These are phyloP conservation scores for Taurulus bubalis DNA, from an alignment of 2,113 vertebrate species.

Conservation along the genomic window DNA sequence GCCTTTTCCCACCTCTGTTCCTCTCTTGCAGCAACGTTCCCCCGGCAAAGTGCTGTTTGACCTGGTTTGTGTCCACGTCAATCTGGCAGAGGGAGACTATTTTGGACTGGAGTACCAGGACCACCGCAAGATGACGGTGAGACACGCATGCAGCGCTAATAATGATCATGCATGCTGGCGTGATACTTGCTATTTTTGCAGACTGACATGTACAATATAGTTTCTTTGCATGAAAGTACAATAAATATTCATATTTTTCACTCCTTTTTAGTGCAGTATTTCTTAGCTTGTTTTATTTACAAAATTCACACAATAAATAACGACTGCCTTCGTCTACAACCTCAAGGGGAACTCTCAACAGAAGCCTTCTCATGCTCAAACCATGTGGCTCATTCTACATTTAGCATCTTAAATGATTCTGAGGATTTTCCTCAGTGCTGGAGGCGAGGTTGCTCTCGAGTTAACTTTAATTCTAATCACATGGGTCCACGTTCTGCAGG, in stretches of 20 bases:
- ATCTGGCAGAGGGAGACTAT: constrained; percentile 94
- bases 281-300: neutral
- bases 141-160: constrained; percentile 12
- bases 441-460: neutral
- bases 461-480: constrained; percentile 36
- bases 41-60: constrained; percentile 91
- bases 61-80: constrained; percentile 90
- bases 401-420: neutral
- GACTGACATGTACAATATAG: neutral
- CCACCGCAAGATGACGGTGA: constrained; percentile 92
- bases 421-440: neutral
- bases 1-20: neutral
- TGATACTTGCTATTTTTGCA: neutral
- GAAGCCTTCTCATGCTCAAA: neutral
- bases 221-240: neutral
- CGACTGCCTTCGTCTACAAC: neutral
- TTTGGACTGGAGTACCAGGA: constrained; percentile 95
- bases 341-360: neutral
- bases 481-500: neutral
- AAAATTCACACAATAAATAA: neutral
- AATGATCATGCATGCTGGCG: neutral
- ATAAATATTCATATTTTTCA: neutral
- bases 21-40: constrained; percentile 88
- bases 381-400: neutral
- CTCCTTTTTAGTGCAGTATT: neutral